Conservation (phyloP, 2,113 vertebrate genomes). For the Redunca redunca region DNA sequence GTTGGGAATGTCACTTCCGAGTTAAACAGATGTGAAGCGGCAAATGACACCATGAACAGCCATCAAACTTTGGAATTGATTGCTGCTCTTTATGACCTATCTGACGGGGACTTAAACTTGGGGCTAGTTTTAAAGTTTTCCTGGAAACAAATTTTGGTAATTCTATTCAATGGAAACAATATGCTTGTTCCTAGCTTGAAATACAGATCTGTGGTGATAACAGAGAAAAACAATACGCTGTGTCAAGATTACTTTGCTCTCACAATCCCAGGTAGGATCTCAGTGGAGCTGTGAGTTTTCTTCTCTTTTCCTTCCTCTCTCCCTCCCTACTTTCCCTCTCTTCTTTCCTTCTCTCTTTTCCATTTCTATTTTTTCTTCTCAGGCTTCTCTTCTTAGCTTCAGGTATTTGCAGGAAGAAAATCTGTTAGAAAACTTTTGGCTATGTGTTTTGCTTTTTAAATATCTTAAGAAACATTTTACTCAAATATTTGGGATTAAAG, state of each 20-base stretch:
- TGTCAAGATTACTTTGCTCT: constrained; percentile 13
- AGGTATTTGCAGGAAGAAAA: not conserved
- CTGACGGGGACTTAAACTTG: not conserved
- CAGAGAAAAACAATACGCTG: not conserved
- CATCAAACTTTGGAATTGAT: constrained; percentile 8
- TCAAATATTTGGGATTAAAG: too few relatives aligned
- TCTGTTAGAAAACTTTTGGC: not conserved
- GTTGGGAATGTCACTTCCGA: constrained; percentile 3
- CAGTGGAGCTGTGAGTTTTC: not conserved
- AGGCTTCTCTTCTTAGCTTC: not conserved
- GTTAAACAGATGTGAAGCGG: constrained; percentile 42
- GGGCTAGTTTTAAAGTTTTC: constrained; percentile 46
- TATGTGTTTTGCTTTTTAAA: not conserved
- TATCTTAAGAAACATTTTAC: too few relatives aligned
- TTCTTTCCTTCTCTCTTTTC: fast-evolving
- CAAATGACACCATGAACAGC: constrained; percentile 1
- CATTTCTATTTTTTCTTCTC: not conserved
- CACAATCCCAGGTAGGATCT: not conserved
- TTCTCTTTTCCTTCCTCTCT: fast-evolving
- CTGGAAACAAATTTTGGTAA: constrained; percentile 63
- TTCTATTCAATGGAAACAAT: constrained; percentile 56
- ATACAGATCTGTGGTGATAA: constrained; percentile 18
- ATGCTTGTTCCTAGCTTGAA: constrained; percentile 35
- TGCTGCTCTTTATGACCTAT: constrained; percentile 35
- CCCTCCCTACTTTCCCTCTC: fast-evolving